Evolutionary conservation across 2,888 invertebrate genomes (phyloP).

Genomic region (Drosophila subsilvestris): DNA sequence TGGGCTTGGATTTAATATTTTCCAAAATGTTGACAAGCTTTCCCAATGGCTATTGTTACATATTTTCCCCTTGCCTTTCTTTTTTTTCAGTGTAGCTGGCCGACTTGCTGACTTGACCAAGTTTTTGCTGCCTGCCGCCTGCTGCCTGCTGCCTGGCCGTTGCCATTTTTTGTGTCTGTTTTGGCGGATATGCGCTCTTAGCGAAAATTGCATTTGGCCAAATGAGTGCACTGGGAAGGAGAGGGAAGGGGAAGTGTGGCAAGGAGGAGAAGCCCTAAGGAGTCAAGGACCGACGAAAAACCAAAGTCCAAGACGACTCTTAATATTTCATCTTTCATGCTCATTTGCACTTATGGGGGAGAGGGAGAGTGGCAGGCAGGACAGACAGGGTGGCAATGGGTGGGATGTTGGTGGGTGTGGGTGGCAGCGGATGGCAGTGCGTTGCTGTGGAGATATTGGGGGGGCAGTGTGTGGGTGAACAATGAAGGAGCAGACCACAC

Average conservation of each 20-base stretch:
- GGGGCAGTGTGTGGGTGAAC: slow-evolving; percentile 24
- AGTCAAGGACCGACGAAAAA: slow-evolving; percentile 33
- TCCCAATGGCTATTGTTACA: not conserved
- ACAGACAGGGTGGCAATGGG: too few species aligned
- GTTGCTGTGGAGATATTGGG: not conserved
- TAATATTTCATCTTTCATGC: slow-evolving; percentile 81
- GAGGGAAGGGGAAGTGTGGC: not conserved
- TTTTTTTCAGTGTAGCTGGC: slow-evolving; percentile 18
- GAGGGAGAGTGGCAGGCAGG: slow-evolving; percentile 12
- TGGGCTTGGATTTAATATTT: too few species aligned
- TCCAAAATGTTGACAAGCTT: too few species aligned
- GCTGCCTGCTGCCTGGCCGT: not conserved
- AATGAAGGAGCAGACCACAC: slow-evolving; percentile 46
- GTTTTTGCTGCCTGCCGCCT: slow-evolving; percentile 8
- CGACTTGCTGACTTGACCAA: slow-evolving; percentile 60
- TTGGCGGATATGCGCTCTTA: slow-evolving; percentile 66
- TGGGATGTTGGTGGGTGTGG: too few species aligned
- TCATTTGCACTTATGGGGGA: slow-evolving; percentile 73
- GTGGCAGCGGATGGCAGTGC: too few species aligned
- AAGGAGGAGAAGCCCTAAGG: slow-evolving; percentile 9
- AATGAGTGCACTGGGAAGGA: slow-evolving; percentile 55
- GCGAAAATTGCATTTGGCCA: slow-evolving; percentile 69
- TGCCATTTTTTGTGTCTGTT: slow-evolving; percentile 30
- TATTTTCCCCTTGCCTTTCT: not conserved
- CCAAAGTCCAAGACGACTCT: slow-evolving; percentile 57